These are phyloP conservation scores for Telenomus remus DNA, from an alignment of 1,140 invertebrate species.

Conservation along the genomic window DNA sequence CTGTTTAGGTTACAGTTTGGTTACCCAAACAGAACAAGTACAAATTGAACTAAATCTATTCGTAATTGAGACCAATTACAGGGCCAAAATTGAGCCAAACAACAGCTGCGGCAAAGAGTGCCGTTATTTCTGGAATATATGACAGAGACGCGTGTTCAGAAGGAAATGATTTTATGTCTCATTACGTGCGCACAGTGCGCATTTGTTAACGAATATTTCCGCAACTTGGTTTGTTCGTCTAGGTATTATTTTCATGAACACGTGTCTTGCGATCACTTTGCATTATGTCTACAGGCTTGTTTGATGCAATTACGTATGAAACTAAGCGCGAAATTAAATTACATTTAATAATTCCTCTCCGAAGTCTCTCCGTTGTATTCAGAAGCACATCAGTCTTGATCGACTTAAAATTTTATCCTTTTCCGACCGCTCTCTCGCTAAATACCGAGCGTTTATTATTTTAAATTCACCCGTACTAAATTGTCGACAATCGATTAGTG, in stretches of 20 bases:
- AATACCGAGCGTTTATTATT: not conserved
- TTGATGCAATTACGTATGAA: constrained; percentile 6
- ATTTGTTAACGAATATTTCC: constrained; percentile 13
- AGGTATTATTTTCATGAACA: constrained; percentile 11
- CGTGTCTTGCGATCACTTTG: constrained; percentile 2
- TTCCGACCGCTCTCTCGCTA: no score
- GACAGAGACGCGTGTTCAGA: constrained; percentile 13
- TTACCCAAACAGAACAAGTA: not conserved
- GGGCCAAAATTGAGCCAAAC: constrained; percentile 7
- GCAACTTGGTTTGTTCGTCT: constrained; percentile 11
- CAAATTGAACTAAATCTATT: not conserved
- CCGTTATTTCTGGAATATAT: constrained; percentile 20
- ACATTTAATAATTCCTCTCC: not conserved
- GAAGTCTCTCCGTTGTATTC: no score
- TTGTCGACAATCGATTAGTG: constrained; percentile 11
- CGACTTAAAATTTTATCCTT: no score
- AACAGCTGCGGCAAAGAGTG: constrained; percentile 28
- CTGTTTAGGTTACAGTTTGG: no score
- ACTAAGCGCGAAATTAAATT: not conserved
- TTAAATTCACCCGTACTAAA: constrained; percentile 8
- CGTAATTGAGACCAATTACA: not conserved
- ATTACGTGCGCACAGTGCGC: constrained; percentile 1
- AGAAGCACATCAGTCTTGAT: no score
- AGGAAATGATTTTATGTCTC: constrained; percentile 20
- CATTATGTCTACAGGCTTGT: not conserved